phyloP scores from a whole-genome alignment of 2,797 vertebrate species.

The Tauraco hartlaubi region DNA sequence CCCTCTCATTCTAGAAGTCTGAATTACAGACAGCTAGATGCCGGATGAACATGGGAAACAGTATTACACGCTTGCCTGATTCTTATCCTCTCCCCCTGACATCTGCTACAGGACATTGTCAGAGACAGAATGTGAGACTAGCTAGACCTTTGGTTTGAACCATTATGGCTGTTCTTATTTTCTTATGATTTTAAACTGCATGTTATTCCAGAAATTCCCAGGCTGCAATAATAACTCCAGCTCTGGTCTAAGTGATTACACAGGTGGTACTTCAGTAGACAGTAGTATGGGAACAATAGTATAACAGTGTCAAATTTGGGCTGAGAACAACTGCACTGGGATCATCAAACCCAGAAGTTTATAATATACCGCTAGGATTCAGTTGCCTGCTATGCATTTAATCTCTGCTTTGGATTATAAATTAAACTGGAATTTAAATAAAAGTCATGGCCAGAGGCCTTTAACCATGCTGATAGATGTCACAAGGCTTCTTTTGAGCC shows the following conservation, averaged over 20 bases:
- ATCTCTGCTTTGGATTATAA: slow-evolving; percentile 67
- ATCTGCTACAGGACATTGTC: background rate
- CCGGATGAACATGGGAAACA: background rate
- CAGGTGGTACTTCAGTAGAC: slow-evolving; percentile 35
- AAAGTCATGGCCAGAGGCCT: slow-evolving; percentile 43
- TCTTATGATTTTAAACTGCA: slow-evolving; percentile 25
- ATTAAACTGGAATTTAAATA: slow-evolving; percentile 66
- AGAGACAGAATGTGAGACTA: background rate
- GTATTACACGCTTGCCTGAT: background rate
- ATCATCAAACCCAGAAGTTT: slow-evolving; percentile 49
- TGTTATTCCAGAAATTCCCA: slow-evolving; percentile 74
- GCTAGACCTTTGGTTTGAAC: slow-evolving; percentile 14
- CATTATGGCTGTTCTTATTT: slow-evolving; percentile 10
- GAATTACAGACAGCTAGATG: background rate
- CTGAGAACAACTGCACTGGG: slow-evolving; percentile 30
- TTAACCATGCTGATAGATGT: slow-evolving; percentile 59
- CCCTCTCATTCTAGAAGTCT: background rate
- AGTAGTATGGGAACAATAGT: slow-evolving; percentile 34
- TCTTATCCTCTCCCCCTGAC: slow-evolving; percentile 1
- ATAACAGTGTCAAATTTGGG: slow-evolving; percentile 36
- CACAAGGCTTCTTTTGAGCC: slow-evolving; percentile 35
- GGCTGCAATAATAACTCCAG: background rate
- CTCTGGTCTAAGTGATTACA: slow-evolving; percentile 32
- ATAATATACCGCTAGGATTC: background rate
- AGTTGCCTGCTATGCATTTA: slow-evolving; percentile 50